These are phyloP conservation scores for Drosophila trichaetosa DNA, from an alignment of 2,888 invertebrate genomes.

Conservation along the genomic window DNA sequence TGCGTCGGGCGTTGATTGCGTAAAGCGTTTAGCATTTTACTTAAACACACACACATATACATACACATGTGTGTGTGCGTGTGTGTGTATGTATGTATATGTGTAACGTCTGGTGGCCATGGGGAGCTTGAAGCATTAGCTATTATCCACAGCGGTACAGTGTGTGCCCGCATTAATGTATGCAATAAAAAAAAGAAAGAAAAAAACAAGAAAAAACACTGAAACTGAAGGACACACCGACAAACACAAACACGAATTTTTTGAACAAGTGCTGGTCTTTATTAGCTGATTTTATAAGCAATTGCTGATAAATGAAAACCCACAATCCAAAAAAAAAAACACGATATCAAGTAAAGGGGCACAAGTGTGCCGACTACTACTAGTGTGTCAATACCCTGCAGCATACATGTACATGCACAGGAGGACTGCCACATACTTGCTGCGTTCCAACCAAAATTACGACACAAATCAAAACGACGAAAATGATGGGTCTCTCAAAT, in stretches of 20 bases:
- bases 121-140: neutral
- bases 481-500: neutral
- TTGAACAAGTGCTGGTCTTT: conserved; percentile 22
- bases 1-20: conserved; percentile 54
- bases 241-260: conserved; percentile 1
- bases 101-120: conserved; percentile 2
- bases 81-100: neutral
- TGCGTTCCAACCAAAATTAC: neutral
- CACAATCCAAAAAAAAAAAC: neutral
- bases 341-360: neutral
- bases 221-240: conserved; percentile 45
- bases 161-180: conserved; percentile 50
- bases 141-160: conserved; percentile 24
- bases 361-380: neutral
- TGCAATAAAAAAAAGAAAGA: conserved; percentile 49
- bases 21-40: conserved; percentile 55
- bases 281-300: conserved; percentile 35
- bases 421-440: neutral
- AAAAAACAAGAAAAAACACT: neutral
- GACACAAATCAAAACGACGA: neutral
- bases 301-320: conserved; percentile 24
- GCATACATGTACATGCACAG: neutral
- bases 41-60: conserved; percentile 22
- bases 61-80: neutral
- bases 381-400: neutral